Evolutionary conservation across 2,113 vertebrate genomes (phyloP).

Genomic region (Balaeniceps rex): DNA sequence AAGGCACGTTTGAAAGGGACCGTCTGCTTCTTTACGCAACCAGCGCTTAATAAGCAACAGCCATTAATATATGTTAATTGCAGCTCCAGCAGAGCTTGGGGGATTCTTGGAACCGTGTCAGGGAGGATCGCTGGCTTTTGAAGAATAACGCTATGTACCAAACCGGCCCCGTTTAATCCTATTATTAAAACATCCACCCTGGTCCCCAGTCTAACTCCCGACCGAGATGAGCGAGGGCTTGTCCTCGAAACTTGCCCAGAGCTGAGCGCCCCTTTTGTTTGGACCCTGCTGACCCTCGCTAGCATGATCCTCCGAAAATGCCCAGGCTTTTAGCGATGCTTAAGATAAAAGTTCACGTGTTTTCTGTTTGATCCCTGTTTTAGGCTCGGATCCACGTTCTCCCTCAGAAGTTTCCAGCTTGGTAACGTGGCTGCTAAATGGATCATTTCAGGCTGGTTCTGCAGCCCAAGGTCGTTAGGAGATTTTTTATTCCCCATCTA

Average conservation of each 20-base stretch:
- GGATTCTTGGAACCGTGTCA: not conserved
- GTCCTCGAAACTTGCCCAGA: not conserved
- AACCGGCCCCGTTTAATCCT: not conserved
- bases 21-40: not conserved
- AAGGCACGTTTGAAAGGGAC: not conserved
- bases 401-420: not conserved
- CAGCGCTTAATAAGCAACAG: not conserved
- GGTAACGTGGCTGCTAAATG: not conserved
- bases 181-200: not conserved
- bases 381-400: not conserved
- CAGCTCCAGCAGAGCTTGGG: not conserved
- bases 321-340: not conserved
- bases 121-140: not conserved
- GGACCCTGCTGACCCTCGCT: not conserved
- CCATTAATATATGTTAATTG: conserved; percentile 13
- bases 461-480: not conserved
- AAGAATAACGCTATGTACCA: not conserved
- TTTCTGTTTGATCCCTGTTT: not conserved
- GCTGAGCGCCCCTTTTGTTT: not conserved
- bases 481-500: not conserved
- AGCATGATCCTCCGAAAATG: not conserved
- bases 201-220: not conserved
- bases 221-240: not conserved
- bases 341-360: not conserved
- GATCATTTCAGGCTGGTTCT: not conserved